Conservation (phyloP, 2,797 vertebrate species). For the Chromis chromis region DNA sequence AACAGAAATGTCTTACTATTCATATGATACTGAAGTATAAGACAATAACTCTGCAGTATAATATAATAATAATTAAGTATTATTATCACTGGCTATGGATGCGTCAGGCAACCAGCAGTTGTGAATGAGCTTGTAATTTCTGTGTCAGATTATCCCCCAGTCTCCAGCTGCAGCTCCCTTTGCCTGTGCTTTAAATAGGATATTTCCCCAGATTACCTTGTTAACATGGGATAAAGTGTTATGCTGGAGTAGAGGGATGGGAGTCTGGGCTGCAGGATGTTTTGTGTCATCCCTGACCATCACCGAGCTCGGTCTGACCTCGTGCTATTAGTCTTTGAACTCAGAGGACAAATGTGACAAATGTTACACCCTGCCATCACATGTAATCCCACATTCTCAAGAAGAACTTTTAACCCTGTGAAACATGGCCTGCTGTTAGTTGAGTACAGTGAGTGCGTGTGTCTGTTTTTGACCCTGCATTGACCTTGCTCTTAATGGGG, state of each 20-base stretch:
- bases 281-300: conserved; percentile 11
- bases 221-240: conserved; percentile 20
- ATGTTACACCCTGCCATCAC: conserved; percentile 14
- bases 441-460: not conserved
- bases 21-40: not conserved
- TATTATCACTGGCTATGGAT: not conserved
- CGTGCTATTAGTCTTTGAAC: conserved; percentile 19
- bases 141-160: not conserved
- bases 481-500: conserved; percentile 41
- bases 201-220: conserved; percentile 26
- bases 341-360: conserved; percentile 1
- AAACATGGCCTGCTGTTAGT: not conserved
- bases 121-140: conserved; percentile 6
- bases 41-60: too few relatives aligned
- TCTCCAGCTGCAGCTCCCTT: conserved; percentile 1
- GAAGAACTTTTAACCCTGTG: not conserved
- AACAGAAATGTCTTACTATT: not conserved
- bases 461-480: conserved; percentile 1
- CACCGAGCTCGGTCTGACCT: conserved; percentile 19
- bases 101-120: conserved; percentile 1
- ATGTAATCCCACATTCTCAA: conserved; percentile 8
- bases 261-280: conserved; percentile 41
- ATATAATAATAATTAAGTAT: not conserved
- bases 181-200: conserved; percentile 22
- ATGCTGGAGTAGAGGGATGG: conserved; percentile 44